Base-by-base conservation (phyloP, 2,888 invertebrate genomes). In the Nomada goodeniana region DNA sequence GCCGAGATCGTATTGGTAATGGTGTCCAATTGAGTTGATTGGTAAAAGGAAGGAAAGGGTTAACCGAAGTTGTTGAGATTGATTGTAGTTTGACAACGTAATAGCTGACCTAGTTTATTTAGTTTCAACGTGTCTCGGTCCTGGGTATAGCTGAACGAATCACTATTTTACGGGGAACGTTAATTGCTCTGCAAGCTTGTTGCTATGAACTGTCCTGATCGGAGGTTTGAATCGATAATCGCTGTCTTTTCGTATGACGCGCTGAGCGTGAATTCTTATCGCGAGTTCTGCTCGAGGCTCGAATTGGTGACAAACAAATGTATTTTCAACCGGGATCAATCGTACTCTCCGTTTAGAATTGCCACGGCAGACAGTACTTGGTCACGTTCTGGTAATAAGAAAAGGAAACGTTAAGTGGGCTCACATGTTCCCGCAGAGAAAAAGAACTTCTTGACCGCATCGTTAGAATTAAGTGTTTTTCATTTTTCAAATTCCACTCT, bases 41-140 rank as follows among this genome's bases (percentile, higher is more conserved):
- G 26, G 15, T 7, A 18, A n/a, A 13, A 9, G 3, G 3, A 2
- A 13, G 2, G 15, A 10, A 44, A 29, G n/a, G 26, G 20, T 10
- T n/a, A 9, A 3, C 2, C 1, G 11, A 3, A 36, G n/a, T 36
- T 23, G 4, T 7, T 50, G 13, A 26, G 20, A 53, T 23, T 23
- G 69, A 60, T 52, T 42, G 52, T 2, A 13, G 18, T 26, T 23
- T 23, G 78, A 44, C 20, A 26, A 18, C 9, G 57, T 11, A 68
- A 70, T 57, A 77, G 57, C 57, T 80, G 79, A 80, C 79, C 79
- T 23, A 80, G 78, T 80, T 80, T 70, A 64, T 78, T 80, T 47
- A 52, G 44, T 70, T 47, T 50, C 57, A n/a, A 23, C 55, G n/a
- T 44, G 52, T 63, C 47, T 78, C 5, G 20, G 44, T 18, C 44